Evolutionary conservation across 1,140 invertebrate genomes (phyloP).

Genomic region (Lasioglossum baleicum): DNA sequence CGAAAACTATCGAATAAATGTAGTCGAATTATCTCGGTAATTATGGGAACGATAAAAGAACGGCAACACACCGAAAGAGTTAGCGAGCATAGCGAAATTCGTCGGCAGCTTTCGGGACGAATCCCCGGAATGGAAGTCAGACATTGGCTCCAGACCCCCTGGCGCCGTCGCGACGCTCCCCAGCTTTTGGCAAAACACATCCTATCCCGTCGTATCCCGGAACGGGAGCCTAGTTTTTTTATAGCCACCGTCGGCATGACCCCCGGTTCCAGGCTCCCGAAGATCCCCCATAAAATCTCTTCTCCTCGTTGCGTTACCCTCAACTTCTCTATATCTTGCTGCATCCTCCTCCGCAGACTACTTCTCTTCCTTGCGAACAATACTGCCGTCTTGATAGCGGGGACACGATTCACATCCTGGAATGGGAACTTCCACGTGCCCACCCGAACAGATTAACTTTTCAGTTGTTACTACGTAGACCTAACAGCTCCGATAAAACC

Average conservation of each 20-base stretch:
- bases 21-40: not conserved
- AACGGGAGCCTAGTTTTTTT: constrained; percentile 71
- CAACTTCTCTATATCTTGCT: constrained; percentile 36
- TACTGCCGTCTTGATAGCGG: constrained; percentile 31
- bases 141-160: constrained; percentile 75
- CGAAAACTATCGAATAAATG: no score
- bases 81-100: constrained; percentile 13
- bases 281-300: constrained; percentile 69
- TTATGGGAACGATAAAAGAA: not conserved
- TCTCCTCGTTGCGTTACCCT: constrained; percentile 45
- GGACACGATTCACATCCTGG: constrained; percentile 1
- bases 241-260: constrained; percentile 57
- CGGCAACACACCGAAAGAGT: not conserved
- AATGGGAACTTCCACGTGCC: constrained; percentile 11
- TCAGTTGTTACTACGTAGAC: not conserved
- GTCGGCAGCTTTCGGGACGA: constrained; percentile 39
- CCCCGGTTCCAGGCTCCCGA: constrained; percentile 61
- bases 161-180: constrained; percentile 75
- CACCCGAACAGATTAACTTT: constrained; percentile 26
- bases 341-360: constrained; percentile 33
- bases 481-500: constrained; percentile 15
- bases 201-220: constrained; percentile 63
- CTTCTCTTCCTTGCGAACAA: constrained; percentile 27
- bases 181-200: constrained; percentile 77
- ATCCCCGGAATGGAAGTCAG: constrained; percentile 59